Evolutionary conservation across 1,140 invertebrate genomes (phyloP).

Genomic region (Drosophila orena): DNA sequence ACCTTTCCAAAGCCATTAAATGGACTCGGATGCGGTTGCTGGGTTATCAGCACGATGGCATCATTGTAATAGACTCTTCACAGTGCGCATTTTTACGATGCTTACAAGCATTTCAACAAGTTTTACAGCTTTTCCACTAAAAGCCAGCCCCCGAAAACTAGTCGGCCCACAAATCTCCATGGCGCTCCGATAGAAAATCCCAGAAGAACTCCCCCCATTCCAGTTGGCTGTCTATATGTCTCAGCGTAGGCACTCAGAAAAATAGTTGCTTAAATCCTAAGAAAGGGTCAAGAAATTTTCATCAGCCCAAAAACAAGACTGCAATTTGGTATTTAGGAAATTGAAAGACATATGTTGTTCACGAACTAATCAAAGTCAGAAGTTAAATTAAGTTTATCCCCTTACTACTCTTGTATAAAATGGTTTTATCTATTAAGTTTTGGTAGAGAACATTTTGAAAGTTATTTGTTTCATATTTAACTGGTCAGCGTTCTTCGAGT

Average conservation of each 20-base stretch:
- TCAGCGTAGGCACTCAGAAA: background rate
- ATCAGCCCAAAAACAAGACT: too few species aligned
- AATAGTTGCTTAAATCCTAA: background rate
- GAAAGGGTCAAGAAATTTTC: too few species aligned
- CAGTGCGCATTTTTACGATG: constrained; percentile 75
- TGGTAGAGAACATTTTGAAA: too few species aligned
- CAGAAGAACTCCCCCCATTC: constrained; percentile 30
- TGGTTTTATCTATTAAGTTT: too few species aligned
- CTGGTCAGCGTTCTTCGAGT: background rate
- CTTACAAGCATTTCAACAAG: constrained; percentile 84
- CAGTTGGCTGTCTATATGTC: constrained; percentile 1
- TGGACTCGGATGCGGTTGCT: constrained; percentile 23
- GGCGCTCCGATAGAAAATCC: constrained; percentile 55
- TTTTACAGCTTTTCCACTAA: constrained; percentile 84
- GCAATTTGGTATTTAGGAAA: too few species aligned
- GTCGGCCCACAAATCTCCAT: constrained; percentile 52
- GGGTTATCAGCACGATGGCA: constrained; percentile 74
- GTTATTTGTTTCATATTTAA: background rate
- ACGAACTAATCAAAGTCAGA: too few species aligned
- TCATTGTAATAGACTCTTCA: constrained; percentile 80
- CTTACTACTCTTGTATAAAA: too few species aligned
- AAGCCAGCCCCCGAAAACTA: constrained; percentile 66
- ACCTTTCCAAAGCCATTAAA: constrained; percentile 70
- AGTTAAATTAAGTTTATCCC: too few species aligned
- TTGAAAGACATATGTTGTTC: too few species aligned